Conservation (phyloP, 1,140 invertebrate species). For the Drosophila albomicans region DNA sequence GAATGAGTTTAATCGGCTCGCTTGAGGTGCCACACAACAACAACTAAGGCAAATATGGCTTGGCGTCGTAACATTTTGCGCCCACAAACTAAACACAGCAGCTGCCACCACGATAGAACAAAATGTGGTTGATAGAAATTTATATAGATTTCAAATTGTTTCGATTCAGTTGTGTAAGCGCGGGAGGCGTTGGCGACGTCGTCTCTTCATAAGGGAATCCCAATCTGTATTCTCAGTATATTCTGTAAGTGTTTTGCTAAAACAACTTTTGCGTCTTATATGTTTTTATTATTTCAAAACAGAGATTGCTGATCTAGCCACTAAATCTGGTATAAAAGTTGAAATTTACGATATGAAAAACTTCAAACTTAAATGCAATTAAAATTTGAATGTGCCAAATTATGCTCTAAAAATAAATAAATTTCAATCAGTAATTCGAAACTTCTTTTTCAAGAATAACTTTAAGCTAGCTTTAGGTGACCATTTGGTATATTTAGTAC, state of each 20-base stretch:
- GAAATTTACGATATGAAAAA: too few species aligned
- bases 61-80: slow-evolving; percentile 17
- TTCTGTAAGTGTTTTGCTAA: slow-evolving; percentile 15
- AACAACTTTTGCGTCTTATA: slow-evolving; percentile 5
- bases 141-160: slow-evolving; percentile 19
- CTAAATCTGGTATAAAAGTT: too few species aligned
- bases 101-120: slow-evolving; percentile 1
- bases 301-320: too few species aligned
- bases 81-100: slow-evolving; percentile 12
- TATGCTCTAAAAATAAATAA: too few species aligned
- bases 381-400: too few species aligned
- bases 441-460: too few species aligned
- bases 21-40: neutral
- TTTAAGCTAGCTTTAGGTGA: too few species aligned
- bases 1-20: neutral
- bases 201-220: slow-evolving; percentile 8
- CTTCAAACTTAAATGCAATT: too few species aligned
- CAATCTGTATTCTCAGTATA: slow-evolving; percentile 1
- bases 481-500: too few species aligned
- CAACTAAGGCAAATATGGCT: slow-evolving; percentile 1
- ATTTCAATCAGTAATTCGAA: too few species aligned
- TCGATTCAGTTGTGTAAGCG: slow-evolving; percentile 52
- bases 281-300: too few species aligned
- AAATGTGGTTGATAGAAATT: neutral
- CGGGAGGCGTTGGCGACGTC: slow-evolving; percentile 16